A percentile compares a stretch with the other conserved stretches of the same genome.
Evolutionary conservation across 2,888 invertebrate species (phyloP).

Genomic region (Lampropteryx suffumata): DNA sequence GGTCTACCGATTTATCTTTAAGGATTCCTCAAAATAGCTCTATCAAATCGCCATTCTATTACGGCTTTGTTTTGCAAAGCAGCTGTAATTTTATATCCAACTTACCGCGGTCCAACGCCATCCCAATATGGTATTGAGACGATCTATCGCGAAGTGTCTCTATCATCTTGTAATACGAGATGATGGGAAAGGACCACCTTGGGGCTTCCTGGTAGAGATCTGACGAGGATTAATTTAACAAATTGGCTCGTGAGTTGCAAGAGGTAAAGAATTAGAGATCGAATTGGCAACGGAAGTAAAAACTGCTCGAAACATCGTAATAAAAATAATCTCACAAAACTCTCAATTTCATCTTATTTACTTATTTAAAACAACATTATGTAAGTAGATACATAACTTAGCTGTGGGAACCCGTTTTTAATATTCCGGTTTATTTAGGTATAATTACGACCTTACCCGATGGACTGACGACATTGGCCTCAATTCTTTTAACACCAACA

Average conservation of each 20-base stretch:
- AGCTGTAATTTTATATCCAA: constrained; percentile 6
- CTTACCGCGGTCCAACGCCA: not conserved
- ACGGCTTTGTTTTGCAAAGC: constrained; percentile 15
- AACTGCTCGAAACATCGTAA: not conserved
- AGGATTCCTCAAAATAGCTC: no score
- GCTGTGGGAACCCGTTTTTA: constrained; percentile 1
- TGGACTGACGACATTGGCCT: no score
- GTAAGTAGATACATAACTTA: not conserved
- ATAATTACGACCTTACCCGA: no score
- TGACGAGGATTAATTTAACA: not conserved
- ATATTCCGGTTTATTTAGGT: constrained; percentile 4
- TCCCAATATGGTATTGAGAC: constrained; percentile 10
- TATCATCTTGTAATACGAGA: constrained; percentile 12
- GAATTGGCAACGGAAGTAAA: not conserved
- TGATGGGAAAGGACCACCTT: constrained; percentile 9
- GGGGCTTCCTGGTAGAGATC: not conserved
- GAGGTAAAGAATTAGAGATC: not conserved
- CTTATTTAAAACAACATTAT: constrained; percentile 4
- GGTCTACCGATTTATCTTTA: no score
- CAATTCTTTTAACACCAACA: no score
- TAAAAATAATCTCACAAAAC: not conserved
- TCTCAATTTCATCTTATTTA: constrained; percentile 1
- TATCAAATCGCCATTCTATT: not conserved
- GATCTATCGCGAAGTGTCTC: constrained; percentile 10
- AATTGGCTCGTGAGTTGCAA: no score